Conservation (phyloP, 2,888 invertebrate genomes). For the Oxyteleia sp. region DNA sequence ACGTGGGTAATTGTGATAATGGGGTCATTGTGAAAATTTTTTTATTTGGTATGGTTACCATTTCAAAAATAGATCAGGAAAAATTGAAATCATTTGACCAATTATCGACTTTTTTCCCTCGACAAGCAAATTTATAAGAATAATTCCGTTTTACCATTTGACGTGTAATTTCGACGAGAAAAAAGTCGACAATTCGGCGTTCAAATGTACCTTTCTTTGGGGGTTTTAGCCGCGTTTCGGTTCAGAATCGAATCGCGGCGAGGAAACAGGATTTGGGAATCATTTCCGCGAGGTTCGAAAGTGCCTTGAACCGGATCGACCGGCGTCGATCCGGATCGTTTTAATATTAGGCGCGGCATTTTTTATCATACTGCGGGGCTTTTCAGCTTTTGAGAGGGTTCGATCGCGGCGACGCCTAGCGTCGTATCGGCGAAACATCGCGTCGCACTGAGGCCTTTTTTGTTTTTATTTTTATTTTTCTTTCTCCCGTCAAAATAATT, state of each 20-base stretch:
- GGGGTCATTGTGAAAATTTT: too few relatives aligned
- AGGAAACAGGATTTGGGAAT: slow-evolving; percentile 9
- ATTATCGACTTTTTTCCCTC: not conserved
- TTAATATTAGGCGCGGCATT: slow-evolving; percentile 47
- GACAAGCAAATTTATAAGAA: not conserved
- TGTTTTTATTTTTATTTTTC: not conserved
- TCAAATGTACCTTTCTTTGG: slow-evolving; percentile 25
- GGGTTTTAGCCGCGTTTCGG: not conserved
- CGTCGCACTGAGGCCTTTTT: slow-evolving; percentile 7
- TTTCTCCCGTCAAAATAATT: not conserved
- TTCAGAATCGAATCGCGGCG: slow-evolving; percentile 7
- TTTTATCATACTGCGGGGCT: slow-evolving; percentile 41
- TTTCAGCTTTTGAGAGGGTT: slow-evolving; percentile 43
- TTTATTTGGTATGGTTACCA: too few relatives aligned
- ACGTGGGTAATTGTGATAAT: too few relatives aligned
- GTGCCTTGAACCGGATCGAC: slow-evolving; percentile 41
- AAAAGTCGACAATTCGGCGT: not conserved
- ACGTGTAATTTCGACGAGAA: not conserved
- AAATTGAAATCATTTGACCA: not conserved
- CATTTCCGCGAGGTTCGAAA: slow-evolving; percentile 13
- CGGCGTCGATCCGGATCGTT: slow-evolving; percentile 5
- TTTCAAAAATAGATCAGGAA: too few relatives aligned
- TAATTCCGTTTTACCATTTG: not conserved
- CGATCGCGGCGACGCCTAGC: slow-evolving; percentile 2
- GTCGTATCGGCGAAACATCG: not conserved